Base-by-base conservation (phyloP, 1,140 invertebrate species). In the Drosophila tropicalis region DNA sequence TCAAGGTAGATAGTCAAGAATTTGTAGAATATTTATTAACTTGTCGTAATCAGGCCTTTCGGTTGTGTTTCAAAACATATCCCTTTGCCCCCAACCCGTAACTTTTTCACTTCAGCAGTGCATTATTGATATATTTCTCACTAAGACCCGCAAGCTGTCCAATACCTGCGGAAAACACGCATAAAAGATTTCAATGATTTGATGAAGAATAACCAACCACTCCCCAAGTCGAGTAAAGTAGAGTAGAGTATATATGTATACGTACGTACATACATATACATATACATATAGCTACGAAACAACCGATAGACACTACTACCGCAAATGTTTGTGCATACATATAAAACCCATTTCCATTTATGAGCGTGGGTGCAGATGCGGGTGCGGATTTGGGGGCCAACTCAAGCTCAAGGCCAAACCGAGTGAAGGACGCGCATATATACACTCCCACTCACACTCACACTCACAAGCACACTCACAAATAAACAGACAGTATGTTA, bases 341-440 rank as follows among this genome's bases (percentile, higher is more conserved):
- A 77, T 66, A 77, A 62, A 67, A 72, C 70, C 51, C 70, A 76
- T 76, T 76, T 70, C 61, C 67, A 41, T 39, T 67, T 36, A 32
- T 56, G 56, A 34, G 39, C 51, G 40, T 70, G 19, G 51, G 3
- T 25, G 64, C 13, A 6, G 67, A 4, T 15, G 51, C 9, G 36
- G 10, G 36, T 34, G 29, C 5, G 29, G 29, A 29, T 29, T 12
- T 72, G 64, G 62, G 44, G 19, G 25, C 40, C 34, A 39, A 12
- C 61, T 75, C 73, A 83, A 79, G 80, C 80, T 82, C 75, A 82
- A 82, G 70, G 75, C 70, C 70, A 51, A 41, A 47, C 36, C 55
- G 44, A 40, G 60, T 17, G 36, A 40, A 41, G 73, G 41, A 19
- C 58, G 15, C 54, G 70, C 36, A 56, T 55, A 72, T 67, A 51